phyloP scores from a whole-genome alignment of 2,113 vertebrate species.

The Paradoxurus hermaphroditus region DNA sequence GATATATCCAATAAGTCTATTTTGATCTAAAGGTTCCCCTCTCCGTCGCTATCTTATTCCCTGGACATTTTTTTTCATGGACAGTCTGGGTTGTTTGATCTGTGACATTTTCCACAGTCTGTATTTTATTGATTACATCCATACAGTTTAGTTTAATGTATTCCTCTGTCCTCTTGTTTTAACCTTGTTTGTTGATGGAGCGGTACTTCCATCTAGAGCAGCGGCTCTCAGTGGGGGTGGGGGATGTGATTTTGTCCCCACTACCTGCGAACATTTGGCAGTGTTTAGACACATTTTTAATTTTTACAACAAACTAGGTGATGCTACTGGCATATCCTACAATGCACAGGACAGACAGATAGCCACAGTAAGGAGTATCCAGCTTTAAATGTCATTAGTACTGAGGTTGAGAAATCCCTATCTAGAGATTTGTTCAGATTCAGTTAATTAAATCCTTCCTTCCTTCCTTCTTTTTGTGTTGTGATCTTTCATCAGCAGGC shows the following conservation, averaged over 20 bases:
- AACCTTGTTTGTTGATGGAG: background rate
- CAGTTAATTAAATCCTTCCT: background rate
- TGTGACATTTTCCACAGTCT: background rate
- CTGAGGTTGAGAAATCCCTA: background rate
- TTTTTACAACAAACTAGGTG: background rate
- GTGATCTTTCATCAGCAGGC: background rate
- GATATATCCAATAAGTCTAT: background rate
- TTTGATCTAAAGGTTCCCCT: background rate
- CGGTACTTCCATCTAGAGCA: conserved; percentile 23
- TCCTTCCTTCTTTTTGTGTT: background rate
- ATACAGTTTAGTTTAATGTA: background rate
- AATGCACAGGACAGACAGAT: background rate
- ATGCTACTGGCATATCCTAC: background rate
- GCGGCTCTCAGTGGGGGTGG: background rate
- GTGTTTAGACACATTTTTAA: background rate
- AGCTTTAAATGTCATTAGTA: background rate
- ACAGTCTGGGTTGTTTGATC: conserved; percentile 14
- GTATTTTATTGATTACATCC: conserved; percentile 17
- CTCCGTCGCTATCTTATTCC: background rate
- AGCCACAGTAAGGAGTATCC: background rate
- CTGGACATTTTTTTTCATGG: background rate
- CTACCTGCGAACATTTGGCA: background rate
- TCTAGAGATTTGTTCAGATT: conserved; percentile 14
- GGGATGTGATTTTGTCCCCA: background rate
- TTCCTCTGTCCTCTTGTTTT: conserved; percentile 24